Conservation (phyloP, 2,797 vertebrate genomes). For the Chanos chanos region DNA sequence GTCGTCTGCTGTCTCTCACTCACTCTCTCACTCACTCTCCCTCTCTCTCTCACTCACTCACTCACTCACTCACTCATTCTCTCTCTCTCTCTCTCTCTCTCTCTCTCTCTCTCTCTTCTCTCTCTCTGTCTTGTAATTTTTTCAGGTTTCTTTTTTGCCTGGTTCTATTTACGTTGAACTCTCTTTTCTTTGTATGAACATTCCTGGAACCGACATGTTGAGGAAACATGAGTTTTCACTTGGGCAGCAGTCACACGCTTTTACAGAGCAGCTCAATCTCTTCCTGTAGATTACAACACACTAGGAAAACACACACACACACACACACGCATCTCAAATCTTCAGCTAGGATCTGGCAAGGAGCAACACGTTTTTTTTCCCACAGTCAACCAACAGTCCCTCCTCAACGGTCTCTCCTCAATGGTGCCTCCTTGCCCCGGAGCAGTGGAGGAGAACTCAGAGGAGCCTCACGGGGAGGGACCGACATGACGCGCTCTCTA, state of each 20-base stretch:
- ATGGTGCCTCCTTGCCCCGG: slow-evolving; percentile 16
- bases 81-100: slow-evolving; percentile 4
- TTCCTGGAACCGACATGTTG: not conserved
- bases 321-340: not conserved
- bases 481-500: slow-evolving; percentile 31
- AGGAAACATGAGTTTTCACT: too few relatives aligned
- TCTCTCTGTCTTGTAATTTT: slow-evolving; percentile 1
- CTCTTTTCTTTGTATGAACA: not conserved
- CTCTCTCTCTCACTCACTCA: slow-evolving; percentile 31
- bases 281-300: too few relatives aligned
- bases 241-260: too few relatives aligned
- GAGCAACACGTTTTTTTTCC: slow-evolving; percentile 9
- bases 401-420: not conserved
- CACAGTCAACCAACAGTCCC: slow-evolving; percentile 28
- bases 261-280: too few relatives aligned
- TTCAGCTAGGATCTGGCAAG: not conserved
- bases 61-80: slow-evolving; percentile 26
- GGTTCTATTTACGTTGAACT: slow-evolving; percentile 13
- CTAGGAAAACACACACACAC: slow-evolving; percentile 8
- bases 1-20: slow-evolving; percentile 41
- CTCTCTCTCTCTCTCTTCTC: slow-evolving; percentile 1
- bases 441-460: slow-evolving; percentile 6
- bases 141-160: slow-evolving; percentile 13
- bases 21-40: slow-evolving; percentile 25
- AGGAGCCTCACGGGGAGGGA: slow-evolving; percentile 13